Evolutionary conservation across 2,113 vertebrate genomes (phyloP).

Genomic region (Cricetomys ansorgei): DNA sequence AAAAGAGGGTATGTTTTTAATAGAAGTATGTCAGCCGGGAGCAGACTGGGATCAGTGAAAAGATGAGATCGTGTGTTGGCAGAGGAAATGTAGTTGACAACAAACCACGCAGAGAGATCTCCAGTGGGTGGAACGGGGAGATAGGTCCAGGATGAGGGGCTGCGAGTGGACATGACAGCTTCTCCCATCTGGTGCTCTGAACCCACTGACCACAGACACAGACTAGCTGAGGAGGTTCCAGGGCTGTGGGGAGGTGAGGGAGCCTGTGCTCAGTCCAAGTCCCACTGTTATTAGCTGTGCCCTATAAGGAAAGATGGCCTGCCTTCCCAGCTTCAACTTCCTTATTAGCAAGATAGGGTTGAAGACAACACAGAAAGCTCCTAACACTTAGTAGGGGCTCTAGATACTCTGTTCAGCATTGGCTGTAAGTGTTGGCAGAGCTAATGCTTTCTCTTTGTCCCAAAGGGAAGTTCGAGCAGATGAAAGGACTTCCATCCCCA

Average conservation of each 20-base stretch:
- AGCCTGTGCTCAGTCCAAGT: neutral
- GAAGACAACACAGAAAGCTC: neutral
- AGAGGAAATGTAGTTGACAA: neutral
- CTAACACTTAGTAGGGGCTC: neutral
- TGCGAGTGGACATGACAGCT: neutral
- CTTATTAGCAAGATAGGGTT: neutral
- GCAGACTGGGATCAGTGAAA: neutral
- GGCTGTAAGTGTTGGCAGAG: neutral
- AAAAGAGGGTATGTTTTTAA: neutral
- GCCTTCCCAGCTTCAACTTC: neutral
- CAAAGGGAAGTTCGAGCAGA: neutral
- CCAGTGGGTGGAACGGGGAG: neutral
- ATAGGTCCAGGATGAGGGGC: neutral
- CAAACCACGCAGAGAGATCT: neutral
- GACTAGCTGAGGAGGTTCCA: neutral
- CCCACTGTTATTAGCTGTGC: rapidly evolving
- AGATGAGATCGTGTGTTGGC: neutral
- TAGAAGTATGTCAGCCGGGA: neutral
- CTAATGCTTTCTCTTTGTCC: neutral
- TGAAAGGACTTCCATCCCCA: neutral
- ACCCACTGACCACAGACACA: neutral
- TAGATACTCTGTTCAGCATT: neutral
- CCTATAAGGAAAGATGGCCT: neutral
- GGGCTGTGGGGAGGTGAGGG: neutral
- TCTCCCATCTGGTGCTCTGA: neutral